These are phyloP conservation scores for Limnodromus scolopaceus DNA, from an alignment of 2,797 vertebrate species.

Conservation along the genomic window DNA sequence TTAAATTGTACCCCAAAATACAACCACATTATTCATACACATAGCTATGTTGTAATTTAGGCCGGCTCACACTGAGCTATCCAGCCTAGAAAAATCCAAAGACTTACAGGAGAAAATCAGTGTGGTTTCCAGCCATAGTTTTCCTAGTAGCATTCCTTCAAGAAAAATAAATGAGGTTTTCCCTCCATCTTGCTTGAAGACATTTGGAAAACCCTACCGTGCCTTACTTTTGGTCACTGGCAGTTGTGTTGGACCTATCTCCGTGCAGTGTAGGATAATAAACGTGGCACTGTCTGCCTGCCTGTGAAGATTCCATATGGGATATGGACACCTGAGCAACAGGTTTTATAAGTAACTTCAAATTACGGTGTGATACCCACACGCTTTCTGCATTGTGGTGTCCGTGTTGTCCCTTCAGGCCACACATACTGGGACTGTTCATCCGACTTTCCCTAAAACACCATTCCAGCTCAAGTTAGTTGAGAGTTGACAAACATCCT, in stretches of 20 bases:
- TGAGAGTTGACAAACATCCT: neutral
- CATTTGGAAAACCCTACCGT: neutral
- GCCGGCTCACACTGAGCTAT: neutral
- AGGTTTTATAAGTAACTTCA: neutral
- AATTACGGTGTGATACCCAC: neutral
- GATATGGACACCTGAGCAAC: neutral
- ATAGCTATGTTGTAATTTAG: neutral
- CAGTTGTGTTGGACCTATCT: neutral
- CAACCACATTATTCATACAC: neutral
- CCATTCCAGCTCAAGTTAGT: neutral
- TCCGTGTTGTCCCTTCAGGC: neutral
- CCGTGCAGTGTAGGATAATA: accelerated
- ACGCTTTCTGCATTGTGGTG: neutral
- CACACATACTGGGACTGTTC: accelerated
- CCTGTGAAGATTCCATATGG: neutral
- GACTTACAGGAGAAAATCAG: neutral
- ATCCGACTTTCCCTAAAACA: neutral
- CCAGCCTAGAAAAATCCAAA: neutral
- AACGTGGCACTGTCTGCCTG: neutral
- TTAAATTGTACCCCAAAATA: neutral
- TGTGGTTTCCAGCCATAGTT: neutral
- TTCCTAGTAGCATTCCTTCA: neutral
- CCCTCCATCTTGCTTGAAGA: neutral
- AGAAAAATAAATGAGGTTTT: neutral
- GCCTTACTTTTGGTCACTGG: neutral